Percentiles rank a stretch among this genome's conserved stretches.
Evolutionary conservation across 2,113 vertebrate genomes (phyloP).

Genomic region (Gracilinanus agilis): DNA sequence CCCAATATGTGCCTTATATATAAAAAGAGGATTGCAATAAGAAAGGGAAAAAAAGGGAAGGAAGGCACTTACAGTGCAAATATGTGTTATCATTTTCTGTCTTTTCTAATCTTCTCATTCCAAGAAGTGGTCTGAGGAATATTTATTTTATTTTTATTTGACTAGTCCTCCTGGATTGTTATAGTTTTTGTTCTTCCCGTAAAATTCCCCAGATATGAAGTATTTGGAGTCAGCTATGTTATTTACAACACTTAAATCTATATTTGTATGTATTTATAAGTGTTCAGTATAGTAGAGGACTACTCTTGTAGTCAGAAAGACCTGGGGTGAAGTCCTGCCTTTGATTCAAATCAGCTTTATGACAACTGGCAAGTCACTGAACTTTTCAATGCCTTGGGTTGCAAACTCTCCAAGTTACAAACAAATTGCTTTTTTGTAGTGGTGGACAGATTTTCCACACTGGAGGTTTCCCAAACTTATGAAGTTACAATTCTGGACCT

Average conservation of each 20-base stretch:
- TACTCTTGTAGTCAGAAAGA: slow-evolving; percentile 5
- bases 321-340: background rate
- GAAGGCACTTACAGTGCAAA: background rate
- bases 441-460: background rate
- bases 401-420: background rate
- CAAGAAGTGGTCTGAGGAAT: background rate
- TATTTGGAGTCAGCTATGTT: background rate
- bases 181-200: background rate
- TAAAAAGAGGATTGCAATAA: slow-evolving; percentile 9
- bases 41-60: background rate
- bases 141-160: background rate
- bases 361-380: background rate
- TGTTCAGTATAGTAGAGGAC: background rate
- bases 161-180: slow-evolving; percentile 11
- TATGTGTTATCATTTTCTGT: background rate
- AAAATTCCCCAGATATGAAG: slow-evolving; percentile 1
- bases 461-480: background rate
- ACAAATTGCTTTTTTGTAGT: background rate
- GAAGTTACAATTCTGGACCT: background rate
- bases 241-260: slow-evolving; percentile 24
- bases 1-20: slow-evolving; percentile 24
- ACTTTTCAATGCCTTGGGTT: background rate
- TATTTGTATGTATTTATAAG: background rate
- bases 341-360: background rate
- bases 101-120: background rate